A percentile compares a stretch with the other conserved stretches of the same genome.
Evolutionary conservation across 2,797 vertebrate species (phyloP).

Genomic region (Aotus griseimembra): DNA sequence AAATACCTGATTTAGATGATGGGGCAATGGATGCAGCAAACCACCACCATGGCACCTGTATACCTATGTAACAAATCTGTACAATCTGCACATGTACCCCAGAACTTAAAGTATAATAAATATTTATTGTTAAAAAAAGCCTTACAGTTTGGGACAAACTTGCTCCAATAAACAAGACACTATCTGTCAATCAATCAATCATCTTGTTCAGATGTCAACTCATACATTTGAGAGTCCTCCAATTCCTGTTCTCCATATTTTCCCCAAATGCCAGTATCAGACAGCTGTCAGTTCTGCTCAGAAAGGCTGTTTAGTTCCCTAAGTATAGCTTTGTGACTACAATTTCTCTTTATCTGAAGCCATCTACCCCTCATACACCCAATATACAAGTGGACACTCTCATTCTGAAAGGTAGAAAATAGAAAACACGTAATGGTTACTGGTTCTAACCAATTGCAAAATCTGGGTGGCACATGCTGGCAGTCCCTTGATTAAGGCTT

Average conservation of each 20-base stretch:
- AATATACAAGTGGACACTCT: neutral
- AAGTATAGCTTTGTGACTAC: neutral
- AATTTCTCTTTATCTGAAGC: neutral
- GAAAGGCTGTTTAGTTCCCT: neutral
- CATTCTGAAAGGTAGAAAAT: neutral
- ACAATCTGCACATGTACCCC: too few relatives aligned
- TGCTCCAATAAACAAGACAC: neutral
- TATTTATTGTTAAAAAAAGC: neutral
- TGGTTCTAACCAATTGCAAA: neutral
- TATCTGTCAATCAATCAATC: neutral
- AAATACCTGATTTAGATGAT: too few relatives aligned
- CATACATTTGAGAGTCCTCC: neutral
- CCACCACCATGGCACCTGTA: too few relatives aligned
- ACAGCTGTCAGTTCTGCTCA: neutral
- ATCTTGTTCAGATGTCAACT: neutral
- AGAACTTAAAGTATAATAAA: too few relatives aligned
- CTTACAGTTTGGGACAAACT: neutral
- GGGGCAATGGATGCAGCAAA: too few relatives aligned
- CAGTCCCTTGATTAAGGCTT: neutral
- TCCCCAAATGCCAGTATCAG: neutral
- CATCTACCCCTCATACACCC: neutral
- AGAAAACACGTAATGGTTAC: neutral
- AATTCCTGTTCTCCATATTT: neutral
- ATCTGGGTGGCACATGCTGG: neutral
- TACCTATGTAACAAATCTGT: too few relatives aligned